Evolutionary conservation across 2,888 invertebrate species (phyloP).

Genomic region (Dasysyrphus albostriatus): DNA sequence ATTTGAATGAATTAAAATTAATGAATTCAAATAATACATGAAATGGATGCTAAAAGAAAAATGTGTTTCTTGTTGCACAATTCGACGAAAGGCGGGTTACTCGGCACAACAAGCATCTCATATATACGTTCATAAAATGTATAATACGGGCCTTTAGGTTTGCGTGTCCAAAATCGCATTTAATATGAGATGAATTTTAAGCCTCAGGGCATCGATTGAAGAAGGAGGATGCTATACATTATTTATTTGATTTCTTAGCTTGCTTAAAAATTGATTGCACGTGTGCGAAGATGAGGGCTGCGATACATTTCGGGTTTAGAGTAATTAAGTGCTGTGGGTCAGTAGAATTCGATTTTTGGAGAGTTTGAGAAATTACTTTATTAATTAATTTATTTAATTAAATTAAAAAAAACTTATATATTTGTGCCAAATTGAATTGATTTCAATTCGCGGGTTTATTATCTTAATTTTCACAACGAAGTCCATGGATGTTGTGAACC

Average conservation of each 20-base stretch:
- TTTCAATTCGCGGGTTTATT: no score
- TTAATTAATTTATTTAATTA: no score
- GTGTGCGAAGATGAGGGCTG: conserved; percentile 72
- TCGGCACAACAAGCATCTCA: not conserved
- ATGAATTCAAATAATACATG: conserved; percentile 54
- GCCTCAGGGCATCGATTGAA: conserved; percentile 43
- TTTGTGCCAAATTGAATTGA: no score
- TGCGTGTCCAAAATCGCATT: conserved; percentile 67
- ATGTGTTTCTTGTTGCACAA: conserved; percentile 61
- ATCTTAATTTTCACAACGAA: no score
- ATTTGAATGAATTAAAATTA: conserved; percentile 75
- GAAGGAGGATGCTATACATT: conserved; percentile 57
- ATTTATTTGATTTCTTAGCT: conserved; percentile 69
- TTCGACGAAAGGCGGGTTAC: conserved; percentile 40
- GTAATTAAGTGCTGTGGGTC: conserved; percentile 1
- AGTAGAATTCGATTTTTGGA: conserved; percentile 4
- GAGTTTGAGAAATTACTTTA: no score
- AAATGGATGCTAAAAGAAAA: conserved; percentile 49
- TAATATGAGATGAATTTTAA: conserved; percentile 38
- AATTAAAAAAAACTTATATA: no score
- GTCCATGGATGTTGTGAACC: no score
- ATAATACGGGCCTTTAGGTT: conserved; percentile 64
- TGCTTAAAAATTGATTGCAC: conserved; percentile 71
- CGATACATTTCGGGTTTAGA: conserved; percentile 22
- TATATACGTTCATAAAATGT: not conserved